These are phyloP conservation scores for Syngnathoides biaculeatus DNA, from an alignment of 2,113 vertebrate genomes.

Conservation along the genomic window DNA sequence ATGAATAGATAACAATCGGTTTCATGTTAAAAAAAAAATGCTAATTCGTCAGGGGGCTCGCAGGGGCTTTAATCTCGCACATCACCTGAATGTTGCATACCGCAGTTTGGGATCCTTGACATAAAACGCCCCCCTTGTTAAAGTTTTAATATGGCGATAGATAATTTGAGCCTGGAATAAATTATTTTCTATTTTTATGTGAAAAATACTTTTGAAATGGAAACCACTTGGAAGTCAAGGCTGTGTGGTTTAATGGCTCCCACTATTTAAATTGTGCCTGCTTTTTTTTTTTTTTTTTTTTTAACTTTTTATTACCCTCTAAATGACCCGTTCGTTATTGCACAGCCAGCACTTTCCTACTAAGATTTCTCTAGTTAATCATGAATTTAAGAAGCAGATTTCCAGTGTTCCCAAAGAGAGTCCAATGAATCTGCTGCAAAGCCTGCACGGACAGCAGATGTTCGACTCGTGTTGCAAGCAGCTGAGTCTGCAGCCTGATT, in stretches of 20 bases:
- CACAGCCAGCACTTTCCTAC: not conserved
- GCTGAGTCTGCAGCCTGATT: slow-evolving; percentile 65
- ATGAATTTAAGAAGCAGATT: not conserved
- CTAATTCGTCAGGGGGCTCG: too few species aligned
- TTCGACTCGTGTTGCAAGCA: slow-evolving; percentile 63
- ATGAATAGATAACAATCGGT: too few species aligned
- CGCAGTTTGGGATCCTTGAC: not conserved
- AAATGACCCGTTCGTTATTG: not conserved
- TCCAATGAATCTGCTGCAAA: slow-evolving; percentile 30
- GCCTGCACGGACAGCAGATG: slow-evolving; percentile 53
- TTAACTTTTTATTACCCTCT: slow-evolving; percentile 2
- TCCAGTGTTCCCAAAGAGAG: slow-evolving; percentile 25
- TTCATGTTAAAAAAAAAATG: too few species aligned
- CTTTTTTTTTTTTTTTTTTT: not conserved
- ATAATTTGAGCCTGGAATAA: not conserved
- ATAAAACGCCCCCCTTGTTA: not conserved
- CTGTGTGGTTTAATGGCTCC: not conserved
- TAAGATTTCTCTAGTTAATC: slow-evolving; percentile 22
- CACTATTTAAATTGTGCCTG: not conserved
- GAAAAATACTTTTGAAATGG: not conserved
- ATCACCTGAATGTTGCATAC: not conserved
- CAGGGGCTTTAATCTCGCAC: too few species aligned
- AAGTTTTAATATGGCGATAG: too few species aligned
- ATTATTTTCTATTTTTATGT: not conserved
- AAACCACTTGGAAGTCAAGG: not conserved